These are phyloP conservation scores for Ridgeia piscesae DNA, from an alignment of 1,140 invertebrate genomes.

Conservation along the genomic window DNA sequence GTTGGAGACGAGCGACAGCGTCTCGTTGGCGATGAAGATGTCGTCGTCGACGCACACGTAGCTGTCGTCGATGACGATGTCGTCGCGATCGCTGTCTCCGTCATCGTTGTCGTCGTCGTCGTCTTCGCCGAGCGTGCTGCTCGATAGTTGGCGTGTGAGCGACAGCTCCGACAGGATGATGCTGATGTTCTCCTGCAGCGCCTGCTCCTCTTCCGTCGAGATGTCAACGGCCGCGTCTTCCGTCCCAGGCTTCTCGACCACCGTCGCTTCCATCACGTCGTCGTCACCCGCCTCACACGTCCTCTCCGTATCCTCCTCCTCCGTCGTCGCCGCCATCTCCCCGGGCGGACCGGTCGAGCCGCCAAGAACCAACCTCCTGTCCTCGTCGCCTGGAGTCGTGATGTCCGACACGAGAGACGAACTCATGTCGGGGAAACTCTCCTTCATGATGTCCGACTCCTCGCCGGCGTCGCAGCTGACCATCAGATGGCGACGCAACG, in stretches of 20 bases:
- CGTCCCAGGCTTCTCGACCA: neutral
- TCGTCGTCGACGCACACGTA: slow-evolving; percentile 47
- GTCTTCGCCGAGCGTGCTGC: neutral
- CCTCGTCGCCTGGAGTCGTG: slow-evolving; percentile 17
- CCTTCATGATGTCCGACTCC: slow-evolving; percentile 27
- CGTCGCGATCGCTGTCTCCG: neutral
- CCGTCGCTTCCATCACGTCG: neutral
- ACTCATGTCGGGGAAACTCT: slow-evolving; percentile 26
- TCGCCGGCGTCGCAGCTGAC: neutral
- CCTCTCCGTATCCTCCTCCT: neutral
- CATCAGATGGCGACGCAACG: neutral
- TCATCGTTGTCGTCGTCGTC: neutral
- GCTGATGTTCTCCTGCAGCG: slow-evolving; percentile 27
- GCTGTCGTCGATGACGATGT: neutral
- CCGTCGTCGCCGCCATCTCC: slow-evolving; percentile 18
- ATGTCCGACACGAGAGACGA: slow-evolving; percentile 28
- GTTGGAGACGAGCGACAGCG: slow-evolving; percentile 70
- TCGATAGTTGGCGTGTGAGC: neutral
- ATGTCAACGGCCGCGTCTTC: neutral
- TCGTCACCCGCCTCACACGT: neutral
- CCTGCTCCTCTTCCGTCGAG: slow-evolving; percentile 10
- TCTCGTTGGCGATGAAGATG: slow-evolving; percentile 67
- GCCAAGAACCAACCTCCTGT: neutral
- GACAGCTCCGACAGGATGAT: slow-evolving; percentile 28
- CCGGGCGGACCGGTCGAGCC: neutral